Evolutionary conservation across 2,113 vertebrate species (phyloP).

Genomic region (Hiodon alosoides): DNA sequence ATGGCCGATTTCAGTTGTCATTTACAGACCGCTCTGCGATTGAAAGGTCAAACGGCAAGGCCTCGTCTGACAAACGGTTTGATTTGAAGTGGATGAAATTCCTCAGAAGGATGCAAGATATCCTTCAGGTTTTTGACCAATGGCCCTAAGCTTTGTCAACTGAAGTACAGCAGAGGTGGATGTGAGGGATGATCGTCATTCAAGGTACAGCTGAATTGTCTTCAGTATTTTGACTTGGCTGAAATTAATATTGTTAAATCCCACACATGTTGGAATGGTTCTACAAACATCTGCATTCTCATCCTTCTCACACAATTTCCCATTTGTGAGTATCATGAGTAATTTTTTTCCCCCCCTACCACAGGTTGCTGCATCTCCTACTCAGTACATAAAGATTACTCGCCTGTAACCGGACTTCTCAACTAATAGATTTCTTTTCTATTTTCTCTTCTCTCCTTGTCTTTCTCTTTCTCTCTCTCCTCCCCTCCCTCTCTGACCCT

Average conservation of each 20-base stretch:
- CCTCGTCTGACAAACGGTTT: neutral
- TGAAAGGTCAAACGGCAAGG: neutral
- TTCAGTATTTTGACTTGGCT: too few species aligned
- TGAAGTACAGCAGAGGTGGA: neutral
- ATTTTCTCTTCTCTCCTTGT: conserved; percentile 50
- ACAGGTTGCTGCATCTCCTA: conserved; percentile 41
- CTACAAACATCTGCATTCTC: neutral
- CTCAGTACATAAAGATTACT: conserved; percentile 40
- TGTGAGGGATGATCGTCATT: neutral
- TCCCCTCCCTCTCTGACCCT: conserved; percentile 40
- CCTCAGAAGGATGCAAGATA: neutral
- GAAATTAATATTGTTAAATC: too few species aligned
- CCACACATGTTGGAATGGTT: too few species aligned
- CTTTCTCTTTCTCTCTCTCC: conserved; percentile 33
- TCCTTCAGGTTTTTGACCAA: neutral
- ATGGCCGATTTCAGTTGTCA: neutral
- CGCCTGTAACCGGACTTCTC: conserved; percentile 34
- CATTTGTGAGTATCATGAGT: neutral
- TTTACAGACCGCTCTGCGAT: neutral
- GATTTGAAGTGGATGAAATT: neutral
- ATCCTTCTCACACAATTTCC: neutral
- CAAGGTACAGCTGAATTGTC: neutral
- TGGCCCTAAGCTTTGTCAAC: neutral
- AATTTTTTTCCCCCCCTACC: conserved; percentile 9
- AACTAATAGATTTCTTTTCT: conserved; percentile 55